Evolutionary conservation across 37 sponge, comb jelly and placozoan genomes (phyloP).

Genomic region (Diacarnus erythraeanus): DNA sequence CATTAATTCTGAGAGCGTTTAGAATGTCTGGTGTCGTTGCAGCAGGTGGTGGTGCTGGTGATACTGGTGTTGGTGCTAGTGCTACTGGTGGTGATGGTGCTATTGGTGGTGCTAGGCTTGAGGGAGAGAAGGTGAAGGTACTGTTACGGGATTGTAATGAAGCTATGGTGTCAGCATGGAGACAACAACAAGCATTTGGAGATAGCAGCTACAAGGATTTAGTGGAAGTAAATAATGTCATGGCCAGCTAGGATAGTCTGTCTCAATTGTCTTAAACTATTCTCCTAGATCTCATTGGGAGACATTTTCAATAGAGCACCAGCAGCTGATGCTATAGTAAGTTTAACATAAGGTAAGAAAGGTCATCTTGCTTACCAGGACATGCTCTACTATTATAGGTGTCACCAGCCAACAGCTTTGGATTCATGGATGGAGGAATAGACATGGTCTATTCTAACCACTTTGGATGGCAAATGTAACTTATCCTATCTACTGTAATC

Average conservation of each 20-base stretch:
- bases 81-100: not conserved
- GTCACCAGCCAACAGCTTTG: slow-evolving; percentile 88
- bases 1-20: too few species aligned
- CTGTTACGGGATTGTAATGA: slow-evolving; percentile 47
- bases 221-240: slow-evolving; percentile 61
- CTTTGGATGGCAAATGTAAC: slow-evolving; percentile 88
- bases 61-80: not conserved
- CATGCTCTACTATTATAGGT: slow-evolving; percentile 22
- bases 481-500: not conserved
- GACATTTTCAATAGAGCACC: slow-evolving; percentile 80
- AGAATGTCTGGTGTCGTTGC: too few species aligned
- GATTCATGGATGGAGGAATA: slow-evolving; percentile 90
- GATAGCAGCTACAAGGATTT: slow-evolving; percentile 33
- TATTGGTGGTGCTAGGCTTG: not conserved
- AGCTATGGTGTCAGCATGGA: slow-evolving; percentile 64
- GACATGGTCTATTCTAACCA: slow-evolving; percentile 71
- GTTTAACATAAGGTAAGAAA: not conserved
- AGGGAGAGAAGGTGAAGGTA: slow-evolving; percentile 32
- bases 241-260: too few species aligned
- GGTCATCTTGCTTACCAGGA: not conserved
- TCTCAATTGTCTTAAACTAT: not conserved
- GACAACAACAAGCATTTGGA: slow-evolving; percentile 30
- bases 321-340: slow-evolving; percentile 78
- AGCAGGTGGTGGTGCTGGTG: not conserved
- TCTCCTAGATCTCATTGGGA: slow-evolving; percentile 46